Evolutionary conservation across 2,113 vertebrate species (phyloP).

Genomic region (Festucalex cinctus): DNA sequence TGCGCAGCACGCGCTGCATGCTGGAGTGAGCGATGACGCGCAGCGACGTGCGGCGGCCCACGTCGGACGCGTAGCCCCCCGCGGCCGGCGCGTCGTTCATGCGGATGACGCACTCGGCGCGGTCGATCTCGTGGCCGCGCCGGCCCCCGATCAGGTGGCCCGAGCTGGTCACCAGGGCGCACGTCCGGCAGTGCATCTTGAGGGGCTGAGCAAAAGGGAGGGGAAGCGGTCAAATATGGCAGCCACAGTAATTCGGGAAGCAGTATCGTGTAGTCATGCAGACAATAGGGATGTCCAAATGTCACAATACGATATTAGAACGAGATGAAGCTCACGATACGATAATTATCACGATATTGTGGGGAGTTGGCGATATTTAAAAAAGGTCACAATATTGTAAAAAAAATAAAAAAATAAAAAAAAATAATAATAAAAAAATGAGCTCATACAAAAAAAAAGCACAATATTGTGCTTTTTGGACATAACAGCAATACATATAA

Average conservation of each 20-base stretch:
- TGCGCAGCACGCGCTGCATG: constrained; percentile 88
- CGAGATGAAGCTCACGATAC: too few relatives aligned
- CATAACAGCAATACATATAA: too few relatives aligned
- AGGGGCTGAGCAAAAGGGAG: constrained; percentile 75
- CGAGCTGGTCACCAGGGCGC: constrained; percentile 91
- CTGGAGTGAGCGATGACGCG: constrained; percentile 96
- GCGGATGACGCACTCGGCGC: constrained; percentile 89
- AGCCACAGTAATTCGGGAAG: background rate
- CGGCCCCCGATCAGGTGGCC: constrained; percentile 85
- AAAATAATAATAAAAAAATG: too few relatives aligned
- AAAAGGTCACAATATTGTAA: too few relatives aligned
- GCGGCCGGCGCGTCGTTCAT: constrained; percentile 92
- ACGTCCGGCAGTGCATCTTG: constrained; percentile 88
- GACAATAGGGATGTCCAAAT: too few relatives aligned
- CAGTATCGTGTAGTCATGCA: too few relatives aligned
- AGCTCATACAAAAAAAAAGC: too few relatives aligned
- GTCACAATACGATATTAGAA: too few relatives aligned
- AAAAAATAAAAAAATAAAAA: too few relatives aligned
- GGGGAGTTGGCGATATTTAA: too few relatives aligned
- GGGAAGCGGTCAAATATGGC: background rate
- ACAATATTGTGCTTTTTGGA: too few relatives aligned
- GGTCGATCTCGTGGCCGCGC: constrained; percentile 83
- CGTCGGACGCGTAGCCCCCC: constrained; percentile 78
- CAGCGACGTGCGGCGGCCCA: constrained; percentile 88
- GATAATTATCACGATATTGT: too few relatives aligned